A percentile compares a stretch with the other conserved stretches of the same genome.
These are phyloP conservation scores for Ophiothrix spiculata DNA, from an alignment of 35 echinoderm and acorn worm genomes.

Conservation along the genomic window DNA sequence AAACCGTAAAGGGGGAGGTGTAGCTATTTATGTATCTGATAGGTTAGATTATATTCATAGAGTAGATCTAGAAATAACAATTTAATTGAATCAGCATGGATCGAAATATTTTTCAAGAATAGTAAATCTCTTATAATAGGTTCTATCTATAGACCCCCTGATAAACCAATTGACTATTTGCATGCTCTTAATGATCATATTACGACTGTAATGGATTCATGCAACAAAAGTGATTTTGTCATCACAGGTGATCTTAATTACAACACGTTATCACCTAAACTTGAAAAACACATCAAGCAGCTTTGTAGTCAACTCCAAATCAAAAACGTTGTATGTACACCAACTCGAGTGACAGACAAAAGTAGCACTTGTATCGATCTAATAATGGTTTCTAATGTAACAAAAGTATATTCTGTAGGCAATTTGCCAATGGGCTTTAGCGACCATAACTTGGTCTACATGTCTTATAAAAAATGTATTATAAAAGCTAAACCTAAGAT, in stretches of 20 bases:
- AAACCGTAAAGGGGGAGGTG: slow-evolving; percentile 18
- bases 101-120: not conserved
- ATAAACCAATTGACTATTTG: not conserved
- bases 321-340: slow-evolving; percentile 4
- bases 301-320: slow-evolving; percentile 11
- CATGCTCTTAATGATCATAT: not conserved
- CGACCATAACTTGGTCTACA: slow-evolving; percentile 20
- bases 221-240: not conserved
- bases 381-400: slow-evolving; percentile 16
- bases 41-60: not conserved
- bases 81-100: not conserved
- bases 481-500: slow-evolving; percentile 13
- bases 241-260: slow-evolving; percentile 25
- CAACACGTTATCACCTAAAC: not conserved
- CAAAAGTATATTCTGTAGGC: slow-evolving; percentile 9
- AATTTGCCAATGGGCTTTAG: slow-evolving; percentile 18
- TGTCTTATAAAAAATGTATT: slow-evolving; percentile 3
- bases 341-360: slow-evolving; percentile 18
- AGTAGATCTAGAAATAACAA: not conserved
- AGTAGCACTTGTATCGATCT: slow-evolving; percentile 28
- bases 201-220: not conserved
- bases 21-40: slow-evolving; percentile 9
- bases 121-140: slow-evolving; percentile 18
- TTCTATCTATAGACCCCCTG: slow-evolving; percentile 20
- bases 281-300: not conserved